Percentiles rank a stretch among this genome's conserved stretches.
Conservation (phyloP, 2,888 invertebrate species). For the Ochlodes sylvanus region DNA sequence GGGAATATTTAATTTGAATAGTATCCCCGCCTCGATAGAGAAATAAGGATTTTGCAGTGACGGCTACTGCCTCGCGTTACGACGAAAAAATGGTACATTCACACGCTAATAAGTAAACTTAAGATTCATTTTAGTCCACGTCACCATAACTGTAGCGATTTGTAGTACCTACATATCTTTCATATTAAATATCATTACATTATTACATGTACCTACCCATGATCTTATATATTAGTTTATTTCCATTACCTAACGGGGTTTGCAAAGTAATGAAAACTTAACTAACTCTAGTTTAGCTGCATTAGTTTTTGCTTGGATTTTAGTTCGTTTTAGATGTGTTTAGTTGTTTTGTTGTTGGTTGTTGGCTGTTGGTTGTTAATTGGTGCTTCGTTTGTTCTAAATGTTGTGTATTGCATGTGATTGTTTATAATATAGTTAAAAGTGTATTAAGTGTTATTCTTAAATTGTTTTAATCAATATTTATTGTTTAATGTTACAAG, state of each 20-base stretch:
- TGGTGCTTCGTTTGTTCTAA: slow-evolving; percentile 41
- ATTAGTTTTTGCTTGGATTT: slow-evolving; percentile 63
- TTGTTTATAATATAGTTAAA: slow-evolving; percentile 55
- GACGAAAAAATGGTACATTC: slow-evolving; percentile 71
- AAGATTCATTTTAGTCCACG: slow-evolving; percentile 54
- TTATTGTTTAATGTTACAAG: slow-evolving; percentile 39
- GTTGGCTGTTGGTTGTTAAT: slow-evolving; percentile 34
- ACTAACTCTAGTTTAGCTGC: slow-evolving; percentile 14
- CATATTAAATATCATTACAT: slow-evolving; percentile 48
- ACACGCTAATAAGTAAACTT: slow-evolving; percentile 57
- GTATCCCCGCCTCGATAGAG: slow-evolving; percentile 79
- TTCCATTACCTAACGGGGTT: slow-evolving; percentile 56
- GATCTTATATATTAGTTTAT: slow-evolving; percentile 57
- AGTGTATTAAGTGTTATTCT: slow-evolving; percentile 31
- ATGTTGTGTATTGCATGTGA: slow-evolving; percentile 65
- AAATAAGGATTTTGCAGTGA: slow-evolving; percentile 71
- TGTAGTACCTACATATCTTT: slow-evolving; percentile 18
- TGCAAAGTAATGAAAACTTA: slow-evolving; percentile 32
- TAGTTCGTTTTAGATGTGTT: slow-evolving; percentile 52
- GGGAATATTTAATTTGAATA: slow-evolving; percentile 71
- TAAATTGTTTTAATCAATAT: slow-evolving; percentile 49
- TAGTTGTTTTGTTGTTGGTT: slow-evolving; percentile 38
- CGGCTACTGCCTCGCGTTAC: slow-evolving; percentile 68
- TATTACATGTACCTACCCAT: slow-evolving; percentile 58
- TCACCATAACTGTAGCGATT: slow-evolving; percentile 45